Percentiles rank a stretch among this genome's conserved stretches.
phyloP scores from a whole-genome alignment of 2,797 vertebrate genomes.

The Sebastes flavidus region DNA sequence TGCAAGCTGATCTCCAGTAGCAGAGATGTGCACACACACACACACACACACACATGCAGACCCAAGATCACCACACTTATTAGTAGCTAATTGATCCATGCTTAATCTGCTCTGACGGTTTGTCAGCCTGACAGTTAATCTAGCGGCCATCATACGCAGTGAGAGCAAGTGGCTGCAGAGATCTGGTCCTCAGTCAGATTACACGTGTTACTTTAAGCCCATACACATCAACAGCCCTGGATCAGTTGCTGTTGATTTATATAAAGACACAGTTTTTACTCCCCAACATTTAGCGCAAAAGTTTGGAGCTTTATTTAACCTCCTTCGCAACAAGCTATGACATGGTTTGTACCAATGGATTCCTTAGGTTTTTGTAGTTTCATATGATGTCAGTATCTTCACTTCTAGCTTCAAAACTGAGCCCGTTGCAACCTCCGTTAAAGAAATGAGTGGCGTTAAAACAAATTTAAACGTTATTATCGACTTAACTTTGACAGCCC shows the following conservation, averaged over 20 bases:
- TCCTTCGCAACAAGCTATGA: no score
- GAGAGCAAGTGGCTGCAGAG: constrained; percentile 9
- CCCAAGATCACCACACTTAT: constrained; percentile 53
- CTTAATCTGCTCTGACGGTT: constrained; percentile 70
- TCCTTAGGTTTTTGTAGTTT: no score
- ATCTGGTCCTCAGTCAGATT: constrained; percentile 27
- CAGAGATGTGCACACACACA: constrained; percentile 4
- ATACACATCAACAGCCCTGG: neutral
- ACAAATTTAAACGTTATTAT: no score
- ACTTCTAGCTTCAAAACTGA: no score
- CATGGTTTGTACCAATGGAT: no score
- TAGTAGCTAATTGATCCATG: constrained; percentile 74
- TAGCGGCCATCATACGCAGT: constrained; percentile 35
- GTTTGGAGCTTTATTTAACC: no score
- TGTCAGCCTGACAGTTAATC: constrained; percentile 61
- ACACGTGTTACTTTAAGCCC: neutral
- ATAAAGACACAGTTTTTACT: neutral
- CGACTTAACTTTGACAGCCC: no score
- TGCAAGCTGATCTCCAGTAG: constrained; percentile 55
- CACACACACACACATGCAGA: constrained; percentile 31
- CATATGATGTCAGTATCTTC: no score
- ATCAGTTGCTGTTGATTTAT: neutral
- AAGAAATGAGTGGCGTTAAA: no score
- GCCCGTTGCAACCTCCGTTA: no score
- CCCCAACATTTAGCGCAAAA: no score